These are phyloP conservation scores for Orussus abietinus DNA, from an alignment of 1,140 invertebrate genomes.

Conservation along the genomic window DNA sequence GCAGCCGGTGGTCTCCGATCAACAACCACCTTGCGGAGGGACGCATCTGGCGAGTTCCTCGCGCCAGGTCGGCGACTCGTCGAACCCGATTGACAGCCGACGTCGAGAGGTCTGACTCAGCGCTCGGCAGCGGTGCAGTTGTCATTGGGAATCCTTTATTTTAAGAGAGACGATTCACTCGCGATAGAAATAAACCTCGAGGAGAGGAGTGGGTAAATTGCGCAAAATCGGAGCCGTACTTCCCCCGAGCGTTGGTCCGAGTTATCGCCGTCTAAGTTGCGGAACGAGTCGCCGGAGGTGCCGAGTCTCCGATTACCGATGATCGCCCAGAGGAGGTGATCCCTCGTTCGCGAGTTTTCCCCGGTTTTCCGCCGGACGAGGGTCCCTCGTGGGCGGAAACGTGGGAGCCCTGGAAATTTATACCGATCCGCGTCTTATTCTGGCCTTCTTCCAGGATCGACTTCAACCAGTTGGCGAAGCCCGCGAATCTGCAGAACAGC, in stretches of 20 bases:
- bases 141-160: slow-evolving; percentile 32
- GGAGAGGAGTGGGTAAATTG: slow-evolving; percentile 21
- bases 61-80: slow-evolving; percentile 6
- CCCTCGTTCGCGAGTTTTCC: no score
- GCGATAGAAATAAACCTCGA: slow-evolving; percentile 36
- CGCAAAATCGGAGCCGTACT: slow-evolving; percentile 35
- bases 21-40: background rate
- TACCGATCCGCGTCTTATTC: background rate
- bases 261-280: no score
- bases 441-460: slow-evolving; percentile 62
- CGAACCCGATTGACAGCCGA: background rate
- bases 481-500: slow-evolving; percentile 74
- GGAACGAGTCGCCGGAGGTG: no score
- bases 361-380: background rate
- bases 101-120: slow-evolving; percentile 22
- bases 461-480: slow-evolving; percentile 68
- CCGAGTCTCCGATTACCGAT: no score
- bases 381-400: no score
- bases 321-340: no score
- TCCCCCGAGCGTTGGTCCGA: no score
- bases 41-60: background rate
- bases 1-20: no score
- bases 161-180: slow-evolving; percentile 39
- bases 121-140: slow-evolving; percentile 2
- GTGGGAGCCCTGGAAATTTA: no score